Evolutionary conservation across 2,113 vertebrate genomes (phyloP), one percentile per base, ranked within the genome.

Genomic region (Pao palembangensis): DNA sequence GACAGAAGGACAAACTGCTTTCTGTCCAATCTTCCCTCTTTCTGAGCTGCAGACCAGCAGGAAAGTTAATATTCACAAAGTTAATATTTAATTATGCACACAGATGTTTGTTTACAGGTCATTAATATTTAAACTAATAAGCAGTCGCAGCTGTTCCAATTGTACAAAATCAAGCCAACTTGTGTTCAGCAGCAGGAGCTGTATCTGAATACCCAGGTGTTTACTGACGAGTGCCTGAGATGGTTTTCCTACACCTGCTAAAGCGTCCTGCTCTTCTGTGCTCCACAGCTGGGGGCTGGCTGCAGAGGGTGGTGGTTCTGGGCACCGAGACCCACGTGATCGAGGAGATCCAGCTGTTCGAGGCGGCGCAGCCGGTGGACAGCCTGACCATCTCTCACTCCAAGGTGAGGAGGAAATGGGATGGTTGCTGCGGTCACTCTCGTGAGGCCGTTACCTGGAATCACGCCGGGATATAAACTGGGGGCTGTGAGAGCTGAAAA

Each of bases 321-420:
- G 92, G 92, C 1, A n/a, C 90, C 0, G 88, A 83, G 6, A 86
- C 93, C 13, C 94, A 99, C 14, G 88, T 98, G 69, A 93, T 98
- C 0, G 97, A 99, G 81, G 97, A 98, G 86, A 90, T 98, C 83
- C 95, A 98, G 88, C 91, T 99, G 75, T 98, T 99, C 16, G 90
- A 95, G 64, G 86, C 86, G 0, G 71, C 85, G 0, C 92, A 96
- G 84, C 93, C 96, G 0, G 90, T 98, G 76, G 93, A 95, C 84
- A 99, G 93, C 81, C 85, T 99, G 64, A 94, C 92, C 23, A 89
- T 99, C 75, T 95, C 95, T 0, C 89, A 82, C 55, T 88, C 80
- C 67, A 95, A 94, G 94, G 96, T 98, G 90, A 71, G 61, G 61
- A 23, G 62, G 17, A 20, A 44, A 13, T 4, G 15, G 17, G 25